These are phyloP conservation scores for Eurytoma adleriae DNA, from an alignment of 2,888 invertebrate genomes.

Conservation along the genomic window DNA sequence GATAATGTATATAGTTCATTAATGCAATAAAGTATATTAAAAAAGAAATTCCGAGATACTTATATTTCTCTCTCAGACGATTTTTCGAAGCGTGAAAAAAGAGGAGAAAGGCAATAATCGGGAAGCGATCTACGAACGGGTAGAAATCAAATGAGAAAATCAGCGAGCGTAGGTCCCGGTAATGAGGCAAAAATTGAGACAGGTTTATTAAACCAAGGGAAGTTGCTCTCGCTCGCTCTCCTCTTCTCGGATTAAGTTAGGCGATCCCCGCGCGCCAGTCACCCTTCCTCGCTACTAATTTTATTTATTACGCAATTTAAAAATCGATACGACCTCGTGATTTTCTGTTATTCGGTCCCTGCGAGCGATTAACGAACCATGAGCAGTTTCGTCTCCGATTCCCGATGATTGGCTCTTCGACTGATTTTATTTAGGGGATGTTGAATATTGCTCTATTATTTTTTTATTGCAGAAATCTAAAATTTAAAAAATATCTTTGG, in stretches of 20 bases:
- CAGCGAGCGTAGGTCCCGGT: conserved; percentile 63
- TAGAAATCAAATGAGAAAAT: conserved; percentile 69
- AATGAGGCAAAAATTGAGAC: conserved; percentile 75
- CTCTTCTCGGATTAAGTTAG: conserved; percentile 69
- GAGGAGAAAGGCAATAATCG: conserved; percentile 10
- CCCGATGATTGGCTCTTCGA: conserved; percentile 20
- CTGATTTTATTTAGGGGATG: neutral
- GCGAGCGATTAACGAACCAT: conserved; percentile 48
- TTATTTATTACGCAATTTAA: conserved; percentile 75
- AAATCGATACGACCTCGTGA: conserved; percentile 68
- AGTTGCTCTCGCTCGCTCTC: conserved; percentile 64
- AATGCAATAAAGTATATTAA: no score
- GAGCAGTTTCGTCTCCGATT: neutral
- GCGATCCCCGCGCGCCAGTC: conserved; percentile 56
- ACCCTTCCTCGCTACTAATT: conserved; percentile 71
- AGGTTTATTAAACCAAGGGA: conserved; percentile 74
- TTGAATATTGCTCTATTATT: no score
- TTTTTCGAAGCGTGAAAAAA: neutral
- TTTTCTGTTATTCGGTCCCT: conserved; percentile 42
- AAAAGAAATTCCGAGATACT: no score
- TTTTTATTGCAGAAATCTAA: no score
- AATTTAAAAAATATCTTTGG: no score
- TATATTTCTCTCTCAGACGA: no score
- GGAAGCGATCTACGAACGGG: conserved; percentile 33
- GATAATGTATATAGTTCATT: no score